Conservation (phyloP, 1,140 invertebrate genomes). For the Drosophila micromelanica region DNA sequence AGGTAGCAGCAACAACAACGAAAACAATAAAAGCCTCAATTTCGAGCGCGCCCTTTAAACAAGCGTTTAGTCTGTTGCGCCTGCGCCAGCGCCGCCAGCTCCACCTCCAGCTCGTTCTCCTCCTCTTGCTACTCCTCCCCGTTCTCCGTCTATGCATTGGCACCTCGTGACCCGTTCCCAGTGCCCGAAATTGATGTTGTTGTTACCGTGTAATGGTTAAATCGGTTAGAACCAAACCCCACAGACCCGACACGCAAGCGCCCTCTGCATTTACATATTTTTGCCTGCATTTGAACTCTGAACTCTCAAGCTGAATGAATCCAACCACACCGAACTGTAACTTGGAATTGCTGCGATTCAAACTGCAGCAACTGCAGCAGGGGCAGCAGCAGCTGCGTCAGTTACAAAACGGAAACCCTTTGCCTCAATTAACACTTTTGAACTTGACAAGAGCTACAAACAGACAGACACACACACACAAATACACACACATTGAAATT, state of each 20-base stretch:
- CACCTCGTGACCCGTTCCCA: constrained; percentile 71
- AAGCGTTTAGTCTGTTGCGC: constrained; percentile 65
- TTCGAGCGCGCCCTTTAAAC: constrained; percentile 77
- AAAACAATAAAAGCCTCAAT: constrained; percentile 46
- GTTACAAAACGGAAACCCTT: constrained; percentile 24
- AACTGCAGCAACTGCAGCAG: constrained; percentile 3
- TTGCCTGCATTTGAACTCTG: constrained; percentile 74
- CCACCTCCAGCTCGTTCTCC: neutral
- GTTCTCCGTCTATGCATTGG: neutral
- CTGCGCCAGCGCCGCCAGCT: constrained; percentile 13
- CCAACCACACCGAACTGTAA: constrained; percentile 12
- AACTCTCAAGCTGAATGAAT: constrained; percentile 41
- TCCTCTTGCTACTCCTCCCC: neutral
- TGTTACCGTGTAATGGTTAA: constrained; percentile 41
- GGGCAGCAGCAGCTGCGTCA: constrained; percentile 45
- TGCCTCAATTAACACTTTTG: constrained; percentile 78
- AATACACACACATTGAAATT: neutral
- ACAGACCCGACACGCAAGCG: constrained; percentile 64
- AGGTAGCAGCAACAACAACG: constrained; percentile 25
- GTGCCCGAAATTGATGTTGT: constrained; percentile 41
- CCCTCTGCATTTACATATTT: constrained; percentile 80
- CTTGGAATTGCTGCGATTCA: neutral
- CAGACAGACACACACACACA: constrained; percentile 3
- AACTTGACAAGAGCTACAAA: constrained; percentile 54
- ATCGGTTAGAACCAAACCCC: constrained; percentile 43